Conservation (phyloP, 2,888 invertebrate species). For the Pantelozetes paolii region DNA sequence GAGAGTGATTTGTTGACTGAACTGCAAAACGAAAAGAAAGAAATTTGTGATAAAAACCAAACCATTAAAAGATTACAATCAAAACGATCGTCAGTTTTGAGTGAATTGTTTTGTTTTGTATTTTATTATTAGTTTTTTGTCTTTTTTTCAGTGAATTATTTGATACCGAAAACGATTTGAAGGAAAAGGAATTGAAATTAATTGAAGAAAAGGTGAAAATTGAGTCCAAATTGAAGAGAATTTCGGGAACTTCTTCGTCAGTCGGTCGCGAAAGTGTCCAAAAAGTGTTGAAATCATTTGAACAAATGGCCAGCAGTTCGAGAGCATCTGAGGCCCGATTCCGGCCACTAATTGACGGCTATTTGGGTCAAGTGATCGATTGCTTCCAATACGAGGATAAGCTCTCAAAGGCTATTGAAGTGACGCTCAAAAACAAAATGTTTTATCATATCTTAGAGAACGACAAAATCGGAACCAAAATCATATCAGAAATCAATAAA, state of each 20-base stretch:
- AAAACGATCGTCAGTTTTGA: constrained; percentile 61
- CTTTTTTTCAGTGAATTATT: constrained; percentile 65
- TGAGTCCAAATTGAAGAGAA: constrained; percentile 71
- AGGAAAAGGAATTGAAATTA: constrained; percentile 79
- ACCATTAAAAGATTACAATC: constrained; percentile 79
- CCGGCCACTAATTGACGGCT: constrained; percentile 65
- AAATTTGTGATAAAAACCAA: constrained; percentile 55
- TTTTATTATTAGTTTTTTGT: not conserved
- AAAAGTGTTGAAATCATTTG: constrained; percentile 84
- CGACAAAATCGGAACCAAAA: constrained; percentile 64
- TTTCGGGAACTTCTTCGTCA: constrained; percentile 49
- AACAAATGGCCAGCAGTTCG: constrained; percentile 63
- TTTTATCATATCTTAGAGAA: constrained; percentile 98
- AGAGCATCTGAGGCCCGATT: not conserved
- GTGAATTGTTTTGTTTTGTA: not conserved
- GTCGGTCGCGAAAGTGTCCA: constrained; percentile 75
- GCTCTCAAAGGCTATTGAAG: constrained; percentile 97
- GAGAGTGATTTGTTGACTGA: not conserved
- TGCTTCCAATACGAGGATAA: constrained; percentile 94
- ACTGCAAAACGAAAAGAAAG: not conserved
- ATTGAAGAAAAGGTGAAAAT: constrained; percentile 93
- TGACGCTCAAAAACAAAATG: constrained; percentile 64
- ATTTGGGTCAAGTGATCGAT: constrained; percentile 92
- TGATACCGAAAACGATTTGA: constrained; percentile 89
- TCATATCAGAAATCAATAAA: constrained; percentile 57